These are phyloP conservation scores for Amphiprion clarkii DNA, from an alignment of 2,797 vertebrate genomes.

Conservation along the genomic window DNA sequence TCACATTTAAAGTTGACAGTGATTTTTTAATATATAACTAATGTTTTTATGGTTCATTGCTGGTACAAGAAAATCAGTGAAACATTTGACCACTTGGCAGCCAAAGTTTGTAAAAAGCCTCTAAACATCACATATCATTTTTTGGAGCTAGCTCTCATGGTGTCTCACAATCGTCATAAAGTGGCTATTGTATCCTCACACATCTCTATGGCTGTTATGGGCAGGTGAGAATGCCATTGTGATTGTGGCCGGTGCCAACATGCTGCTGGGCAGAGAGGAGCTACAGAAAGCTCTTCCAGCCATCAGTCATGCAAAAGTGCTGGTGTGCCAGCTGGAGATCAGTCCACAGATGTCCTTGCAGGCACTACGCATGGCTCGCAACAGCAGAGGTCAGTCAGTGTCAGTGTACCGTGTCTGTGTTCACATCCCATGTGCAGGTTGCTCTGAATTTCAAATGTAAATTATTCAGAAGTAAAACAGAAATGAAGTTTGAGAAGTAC, in stretches of 20 bases:
- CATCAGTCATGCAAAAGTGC: conserved; percentile 88
- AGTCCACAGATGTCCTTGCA: conserved; percentile 86
- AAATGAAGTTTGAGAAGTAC: background rate
- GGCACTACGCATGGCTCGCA: conserved; percentile 90
- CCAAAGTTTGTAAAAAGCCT: background rate
- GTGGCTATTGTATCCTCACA: conserved; percentile 4
- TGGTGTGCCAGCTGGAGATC: conserved; percentile 96
- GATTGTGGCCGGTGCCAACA: conserved; percentile 96
- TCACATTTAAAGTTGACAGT: no score
- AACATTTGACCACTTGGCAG: background rate
- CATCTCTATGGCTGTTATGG: conserved; percentile 10
- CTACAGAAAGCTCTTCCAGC: conserved; percentile 85
- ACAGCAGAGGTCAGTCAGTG: conserved; percentile 87
- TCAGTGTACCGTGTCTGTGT: background rate
- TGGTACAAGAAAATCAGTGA: background rate
- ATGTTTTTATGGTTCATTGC: background rate
- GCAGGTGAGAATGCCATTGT: conserved; percentile 96
- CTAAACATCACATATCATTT: background rate
- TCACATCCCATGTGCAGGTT: background rate
- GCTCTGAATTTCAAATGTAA: background rate
- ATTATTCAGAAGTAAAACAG: background rate
- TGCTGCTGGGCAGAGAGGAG: conserved; percentile 89
- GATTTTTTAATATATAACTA: background rate
- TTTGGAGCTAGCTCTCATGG: background rate
- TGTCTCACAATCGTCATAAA: conserved; percentile 6